phyloP scores from a whole-genome alignment of 2,113 vertebrate species.

The Siniperca chuatsi region DNA sequence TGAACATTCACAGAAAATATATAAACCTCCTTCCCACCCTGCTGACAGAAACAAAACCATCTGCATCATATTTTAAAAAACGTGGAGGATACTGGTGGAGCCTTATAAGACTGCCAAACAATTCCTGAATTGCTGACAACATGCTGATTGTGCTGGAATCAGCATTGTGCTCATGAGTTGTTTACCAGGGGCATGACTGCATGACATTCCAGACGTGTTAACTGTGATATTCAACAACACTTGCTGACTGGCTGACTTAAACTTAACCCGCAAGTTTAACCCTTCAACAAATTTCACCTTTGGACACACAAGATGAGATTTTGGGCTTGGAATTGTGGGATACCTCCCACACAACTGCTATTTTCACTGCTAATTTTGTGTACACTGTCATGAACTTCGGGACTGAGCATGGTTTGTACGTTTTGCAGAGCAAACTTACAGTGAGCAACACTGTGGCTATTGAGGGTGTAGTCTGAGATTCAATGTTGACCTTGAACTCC shows the following conservation, averaged over 20 bases:
- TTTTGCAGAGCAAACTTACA: neutral
- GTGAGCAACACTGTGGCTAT: neutral
- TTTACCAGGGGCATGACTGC: conserved; percentile 6
- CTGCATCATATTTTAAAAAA: neutral
- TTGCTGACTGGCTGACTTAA: neutral
- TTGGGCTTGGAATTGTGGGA: neutral
- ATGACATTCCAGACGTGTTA: neutral
- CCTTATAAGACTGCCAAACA: neutral
- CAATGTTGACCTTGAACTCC: neutral
- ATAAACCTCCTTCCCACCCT: neutral
- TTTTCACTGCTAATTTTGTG: neutral
- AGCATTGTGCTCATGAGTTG: conserved; percentile 41
- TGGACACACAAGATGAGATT: neutral
- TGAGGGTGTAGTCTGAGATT: neutral
- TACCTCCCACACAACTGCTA: too few relatives aligned
- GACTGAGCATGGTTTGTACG: neutral
- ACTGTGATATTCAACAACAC: neutral
- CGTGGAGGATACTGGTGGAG: neutral
- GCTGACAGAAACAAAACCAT: conserved; percentile 11
- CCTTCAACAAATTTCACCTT: neutral
- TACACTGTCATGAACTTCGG: neutral
- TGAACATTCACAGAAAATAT: neutral
- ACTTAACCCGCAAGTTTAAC: neutral
- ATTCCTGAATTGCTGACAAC: conserved; percentile 25
- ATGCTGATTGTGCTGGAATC: conserved; percentile 24